Conservation (phyloP, 2,797 vertebrate species). For the Menidia menidia region DNA sequence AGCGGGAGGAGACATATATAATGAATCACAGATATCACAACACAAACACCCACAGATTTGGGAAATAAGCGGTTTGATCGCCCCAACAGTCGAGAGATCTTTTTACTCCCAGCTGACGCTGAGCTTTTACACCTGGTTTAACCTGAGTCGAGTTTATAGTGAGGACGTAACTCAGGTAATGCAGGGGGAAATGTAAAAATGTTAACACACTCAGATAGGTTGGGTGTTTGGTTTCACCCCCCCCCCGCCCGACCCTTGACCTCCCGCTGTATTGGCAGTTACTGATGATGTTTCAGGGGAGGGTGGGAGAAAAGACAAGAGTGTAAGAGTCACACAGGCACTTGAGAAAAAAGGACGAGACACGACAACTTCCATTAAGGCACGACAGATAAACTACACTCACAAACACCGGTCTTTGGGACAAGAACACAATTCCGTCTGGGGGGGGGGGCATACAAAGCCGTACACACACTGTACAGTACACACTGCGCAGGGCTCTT, state of each 20-base stretch:
- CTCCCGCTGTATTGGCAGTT: not conserved
- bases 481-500: conserved; percentile 5
- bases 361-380: conserved; percentile 80
- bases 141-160: conserved; percentile 30
- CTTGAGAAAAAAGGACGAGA: conserved; percentile 87
- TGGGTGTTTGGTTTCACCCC: not conserved
- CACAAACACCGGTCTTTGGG: conserved; percentile 65
- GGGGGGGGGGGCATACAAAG: conserved; percentile 9
- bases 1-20: conserved; percentile 13
- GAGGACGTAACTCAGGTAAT: conserved; percentile 21
- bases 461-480: not conserved
- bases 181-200: not conserved
- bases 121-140: conserved; percentile 19
- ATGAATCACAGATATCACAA: conserved; percentile 40
- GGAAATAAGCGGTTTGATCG: conserved; percentile 36
- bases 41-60: conserved; percentile 22
- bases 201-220: not conserved
- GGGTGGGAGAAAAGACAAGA: conserved; percentile 8
- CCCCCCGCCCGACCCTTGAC: too few relatives aligned
- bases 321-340: conserved; percentile 87
- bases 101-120: conserved; percentile 19
- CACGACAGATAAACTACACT: conserved; percentile 77
- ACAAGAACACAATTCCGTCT: conserved; percentile 44
- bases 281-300: not conserved
- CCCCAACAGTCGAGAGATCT: conserved; percentile 34